These are phyloP conservation scores for Lepidotrigona ventralis DNA, from an alignment of 1,140 invertebrate species.

Conservation along the genomic window DNA sequence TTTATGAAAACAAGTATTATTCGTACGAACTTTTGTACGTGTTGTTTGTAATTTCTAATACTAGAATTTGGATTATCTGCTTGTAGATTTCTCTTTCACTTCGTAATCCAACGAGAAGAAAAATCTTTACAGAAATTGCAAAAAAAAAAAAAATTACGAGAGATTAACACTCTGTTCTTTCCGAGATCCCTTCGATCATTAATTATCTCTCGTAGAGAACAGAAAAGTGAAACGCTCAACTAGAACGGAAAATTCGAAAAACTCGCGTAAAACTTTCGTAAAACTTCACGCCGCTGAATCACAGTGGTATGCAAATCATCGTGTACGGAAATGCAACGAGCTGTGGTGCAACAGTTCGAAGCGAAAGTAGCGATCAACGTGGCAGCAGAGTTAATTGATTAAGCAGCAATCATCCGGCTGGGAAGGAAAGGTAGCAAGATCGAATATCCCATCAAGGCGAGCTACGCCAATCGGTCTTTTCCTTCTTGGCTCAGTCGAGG, in stretches of 20 bases:
- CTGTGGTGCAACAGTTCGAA: neutral
- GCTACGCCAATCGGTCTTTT: neutral
- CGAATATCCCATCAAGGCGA: neutral
- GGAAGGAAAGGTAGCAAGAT: constrained; percentile 12
- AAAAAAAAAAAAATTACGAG: too few species aligned
- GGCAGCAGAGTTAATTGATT: constrained; percentile 23
- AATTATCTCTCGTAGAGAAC: too few species aligned
- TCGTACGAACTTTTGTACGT: too few species aligned
- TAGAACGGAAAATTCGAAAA: neutral
- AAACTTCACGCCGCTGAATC: neutral
- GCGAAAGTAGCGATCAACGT: constrained; percentile 5
- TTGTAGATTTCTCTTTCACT: neutral
- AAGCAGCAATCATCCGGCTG: constrained; percentile 3
- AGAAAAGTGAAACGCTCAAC: too few species aligned
- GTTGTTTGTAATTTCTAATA: neutral
- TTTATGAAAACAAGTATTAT: too few species aligned
- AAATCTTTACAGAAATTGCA: neutral
- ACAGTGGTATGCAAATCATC: neutral
- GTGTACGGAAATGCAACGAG: neutral
- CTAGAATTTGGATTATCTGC: neutral
- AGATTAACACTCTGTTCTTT: too few species aligned
- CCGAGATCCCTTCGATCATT: too few species aligned
- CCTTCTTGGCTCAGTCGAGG: neutral
- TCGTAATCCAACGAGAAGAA: neutral
- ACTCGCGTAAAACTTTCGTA: neutral